Evolutionary conservation across 2,888 invertebrate genomes (phyloP).

Genomic region (Drosophila anomelani): DNA sequence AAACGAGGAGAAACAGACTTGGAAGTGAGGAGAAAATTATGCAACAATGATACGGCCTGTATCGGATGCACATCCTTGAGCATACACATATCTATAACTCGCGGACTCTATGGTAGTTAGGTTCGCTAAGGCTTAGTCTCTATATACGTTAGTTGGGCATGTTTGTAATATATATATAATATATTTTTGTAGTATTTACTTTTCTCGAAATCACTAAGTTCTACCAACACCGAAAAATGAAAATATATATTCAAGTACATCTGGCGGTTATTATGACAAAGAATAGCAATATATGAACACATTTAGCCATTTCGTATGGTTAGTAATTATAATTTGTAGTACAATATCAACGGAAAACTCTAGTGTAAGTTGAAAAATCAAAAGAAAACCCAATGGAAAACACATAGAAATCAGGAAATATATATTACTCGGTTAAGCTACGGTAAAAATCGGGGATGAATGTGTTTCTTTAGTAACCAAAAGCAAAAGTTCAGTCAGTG

Average conservation of each 20-base stretch:
- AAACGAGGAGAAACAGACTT: constrained; percentile 48
- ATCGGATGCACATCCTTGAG: constrained; percentile 23
- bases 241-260: constrained; percentile 61
- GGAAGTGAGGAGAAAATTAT: constrained; percentile 10
- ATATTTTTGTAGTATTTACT: constrained; percentile 14
- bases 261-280: constrained; percentile 73
- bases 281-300: constrained; percentile 74
- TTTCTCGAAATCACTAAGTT: constrained; percentile 63
- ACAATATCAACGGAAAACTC: constrained; percentile 14
- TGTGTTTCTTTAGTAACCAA: constrained; percentile 38
- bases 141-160: constrained; percentile 40
- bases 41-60: neutral
- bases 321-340: constrained; percentile 43
- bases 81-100: constrained; percentile 19
- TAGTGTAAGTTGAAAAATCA: constrained; percentile 22
- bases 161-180: constrained; percentile 45
- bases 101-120: constrained; percentile 4
- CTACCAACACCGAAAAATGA: constrained; percentile 80
- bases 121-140: constrained; percentile 28
- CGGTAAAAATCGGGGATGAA: constrained; percentile 50
- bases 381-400: constrained; percentile 19
- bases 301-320: constrained; percentile 62
- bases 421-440: constrained; percentile 59
- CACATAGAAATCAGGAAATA: constrained; percentile 38
- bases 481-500: constrained; percentile 37